Base-by-base conservation (phyloP, 1,140 invertebrate species). In the Leptinotarsa undecemlineata region DNA sequence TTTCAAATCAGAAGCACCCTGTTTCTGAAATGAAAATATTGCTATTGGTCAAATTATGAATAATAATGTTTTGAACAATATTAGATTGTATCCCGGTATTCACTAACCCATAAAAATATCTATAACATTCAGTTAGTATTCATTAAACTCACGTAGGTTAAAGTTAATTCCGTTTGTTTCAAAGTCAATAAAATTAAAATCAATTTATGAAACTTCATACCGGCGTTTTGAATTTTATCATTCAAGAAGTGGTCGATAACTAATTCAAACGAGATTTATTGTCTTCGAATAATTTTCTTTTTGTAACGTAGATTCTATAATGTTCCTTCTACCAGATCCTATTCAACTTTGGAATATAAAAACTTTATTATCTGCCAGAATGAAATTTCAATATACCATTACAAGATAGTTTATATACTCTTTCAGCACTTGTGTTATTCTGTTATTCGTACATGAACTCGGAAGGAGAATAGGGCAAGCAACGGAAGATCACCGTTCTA, bases 161-260 rank as follows among this genome's bases (percentile, higher is more conserved):
- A 64, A 23, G 62, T 26, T 64, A 14, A 17, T 64, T 14, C 15
- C 0, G 3, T n/a, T 64, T 64, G 62, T 64, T 64, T 13, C 17
- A n/a, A 64, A 64, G 20, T 23, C 62, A 2, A 64, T 20, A 64
- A 23, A 64, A 64, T 26, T 13, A 20, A 64, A 64, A 23, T 64
- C 4, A n/a, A 23, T n/a, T 13, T 1, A 0, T 15, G 23, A 42
- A 42, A 64, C 21, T 64, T 64, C 20, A 26, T 19, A 17, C 20
- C 4, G 20, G 11, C 62, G 23, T 64, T 19, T 20, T 20, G 11
- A 20, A 20, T 4, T 64, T 14, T 1, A 57, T 3, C 3, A 57
- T 17, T 57, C 1, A 4, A 6, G 3, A 19, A 57, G 51, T 15
- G 6, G 4, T 14, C 51, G 13, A 57, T 57, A n/a, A 57, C 51